A percentile compares a stretch with the other conserved stretches of the same genome.
These are phyloP conservation scores for Diplogasteroides magnus DNA, from an alignment of 1,140 invertebrate species.

Conservation along the genomic window DNA sequence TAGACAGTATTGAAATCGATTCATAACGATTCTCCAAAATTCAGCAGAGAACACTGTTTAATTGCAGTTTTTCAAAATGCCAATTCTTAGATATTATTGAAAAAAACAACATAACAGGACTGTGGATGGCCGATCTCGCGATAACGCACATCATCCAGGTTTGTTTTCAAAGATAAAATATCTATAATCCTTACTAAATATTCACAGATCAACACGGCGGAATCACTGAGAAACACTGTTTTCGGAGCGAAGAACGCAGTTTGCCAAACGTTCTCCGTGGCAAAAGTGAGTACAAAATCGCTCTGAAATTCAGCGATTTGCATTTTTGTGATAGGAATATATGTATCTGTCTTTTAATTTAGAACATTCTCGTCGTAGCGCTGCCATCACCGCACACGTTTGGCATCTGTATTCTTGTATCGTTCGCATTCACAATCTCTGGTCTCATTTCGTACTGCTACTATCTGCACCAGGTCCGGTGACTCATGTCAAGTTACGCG, in stretches of 20 bases:
- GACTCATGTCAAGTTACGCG: no score
- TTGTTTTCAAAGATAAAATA: no score
- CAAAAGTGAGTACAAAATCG: constrained; percentile 53
- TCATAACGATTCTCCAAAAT: no score
- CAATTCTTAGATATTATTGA: background rate
- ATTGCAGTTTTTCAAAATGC: background rate
- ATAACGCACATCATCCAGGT: constrained; percentile 65
- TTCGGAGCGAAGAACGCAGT: constrained; percentile 62
- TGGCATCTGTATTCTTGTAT: constrained; percentile 59
- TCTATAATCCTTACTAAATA: no score
- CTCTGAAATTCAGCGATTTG: background rate
- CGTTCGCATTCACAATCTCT: constrained; percentile 57
- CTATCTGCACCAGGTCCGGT: constrained; percentile 32
- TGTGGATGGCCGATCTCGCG: constrained; percentile 64
- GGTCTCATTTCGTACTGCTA: constrained; percentile 42
- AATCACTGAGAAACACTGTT: constrained; percentile 61
- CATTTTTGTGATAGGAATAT: no score
- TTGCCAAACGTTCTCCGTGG: constrained; percentile 55
- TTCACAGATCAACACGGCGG: constrained; percentile 38
- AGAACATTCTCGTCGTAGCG: constrained; percentile 59
- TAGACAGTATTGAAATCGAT: no score
- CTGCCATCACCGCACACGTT: constrained; percentile 57
- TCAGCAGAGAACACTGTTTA: no score
- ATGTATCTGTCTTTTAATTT: background rate
- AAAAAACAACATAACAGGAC: constrained; percentile 36